Base-by-base conservation (phyloP, 1,140 invertebrate species). In the Psix sp. region DNA sequence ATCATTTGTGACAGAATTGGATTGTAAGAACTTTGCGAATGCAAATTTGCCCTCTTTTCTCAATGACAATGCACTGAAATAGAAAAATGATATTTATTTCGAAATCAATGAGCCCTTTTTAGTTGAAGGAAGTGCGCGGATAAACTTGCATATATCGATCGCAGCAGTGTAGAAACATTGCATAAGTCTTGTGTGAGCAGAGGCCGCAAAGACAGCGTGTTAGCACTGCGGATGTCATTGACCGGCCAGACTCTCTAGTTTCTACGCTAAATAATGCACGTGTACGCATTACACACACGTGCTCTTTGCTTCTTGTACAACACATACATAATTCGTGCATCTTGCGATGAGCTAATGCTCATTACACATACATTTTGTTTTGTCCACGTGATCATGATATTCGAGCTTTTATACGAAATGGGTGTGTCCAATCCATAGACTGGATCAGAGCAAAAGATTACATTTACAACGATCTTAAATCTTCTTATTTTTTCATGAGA, bases 191-290 rank as follows among this genome's bases (percentile, higher is more conserved):
- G 66, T 71, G 73, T 76, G 66, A 71, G 67, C 43, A n/a, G 26
- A 46, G 66, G 14, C 62, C 43, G 67, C 63, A 48, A 73, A 76
- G 68, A 48, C 59, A 65, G 51, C 68, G 54, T 49, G 46, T 52
- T 63, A 74, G 71, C 63, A 63, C 49, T 31, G 51, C 51, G 51
- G 72, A 77, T 77, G 76, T 75, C 76, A 73, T 75, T 75, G 76
- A 77, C 76, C 76, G 76, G 45, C 65, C 67, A 66, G 60, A 36
- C 67, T 63, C 62, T 72, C 62, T 70, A 70, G 57, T 56, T 63
- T 68, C 62, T 66, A 73, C 54, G 56, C 62, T 71, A 67, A 74
- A 74, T 74, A 74, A 77, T 71, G 56, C 67, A 63, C 36, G 45
- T 72, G 62, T 70, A 72, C 67, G 49, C 56, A 63, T 68, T 66